Evolutionary conservation across 2,797 vertebrate species (phyloP), one percentile per base, ranked within the genome.

Genomic region (Takifugu rubripes): DNA sequence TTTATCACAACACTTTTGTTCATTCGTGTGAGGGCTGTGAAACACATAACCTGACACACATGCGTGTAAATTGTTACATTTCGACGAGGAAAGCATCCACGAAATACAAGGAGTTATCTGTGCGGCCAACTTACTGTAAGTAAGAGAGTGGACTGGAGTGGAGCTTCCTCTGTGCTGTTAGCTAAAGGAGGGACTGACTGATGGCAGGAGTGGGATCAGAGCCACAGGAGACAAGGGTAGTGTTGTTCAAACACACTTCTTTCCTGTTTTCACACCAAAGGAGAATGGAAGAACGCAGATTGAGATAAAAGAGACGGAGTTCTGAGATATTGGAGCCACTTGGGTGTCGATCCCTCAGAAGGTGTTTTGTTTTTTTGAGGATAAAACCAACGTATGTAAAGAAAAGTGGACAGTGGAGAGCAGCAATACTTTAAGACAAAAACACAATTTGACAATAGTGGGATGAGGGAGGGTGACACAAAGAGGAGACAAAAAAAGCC

Each of bases 181-280:
- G 78, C 71, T 64, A 52, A 75, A 65, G 68, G 67, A 83, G 69
- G 52, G 66, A 67, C 61, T 70, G 66, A 83, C n/a, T 73, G 68
- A 82, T 74, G 77, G 60, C 48, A 49, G 47, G 25, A 66, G 57
- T 2, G 42, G 75, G 68, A 75, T 70, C 71, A 66, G 61, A 83
- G 81, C 64, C 85, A 83, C 82, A 60, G 60, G 77, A 76, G 83
- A 88, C 81, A 85, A 84, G 72, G 83, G 79, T 77, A 74, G 73
- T 78, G 79, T 81, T 85, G 81, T 85, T 83, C 67, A 84, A 81
- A 83, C 71, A 75, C 45, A 77, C 75, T 69, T 59, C 68, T 64
- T 84, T 84, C 79, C 82, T 86, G 81, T 84, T 81, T 84, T 82
- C 75, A 85, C 78, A 78, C 75, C 60, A 59, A 62, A 74, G 63